Base-by-base conservation (phyloP, 2,888 invertebrate species). In the Drepanosiphum platanoidis region DNA sequence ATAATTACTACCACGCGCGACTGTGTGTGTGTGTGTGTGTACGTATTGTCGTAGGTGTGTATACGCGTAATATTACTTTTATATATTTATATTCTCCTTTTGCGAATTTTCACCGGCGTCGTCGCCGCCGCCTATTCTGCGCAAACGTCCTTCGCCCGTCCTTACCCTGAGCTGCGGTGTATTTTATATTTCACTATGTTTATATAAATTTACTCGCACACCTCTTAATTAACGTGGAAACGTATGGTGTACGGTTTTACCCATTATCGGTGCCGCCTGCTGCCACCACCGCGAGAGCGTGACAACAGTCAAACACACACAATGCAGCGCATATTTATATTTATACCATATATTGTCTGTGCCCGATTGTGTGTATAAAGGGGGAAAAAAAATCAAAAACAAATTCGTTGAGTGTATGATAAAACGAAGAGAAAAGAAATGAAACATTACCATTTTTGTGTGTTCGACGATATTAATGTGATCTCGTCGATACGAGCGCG, bases 391-490 rank as follows among this genome's bases (percentile, higher is more conserved):
- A n/a, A n/a, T n/a, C 27, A 61, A 34, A 58, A 58, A 75, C 34
- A 13, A 71, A 71, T 18, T 22, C 52, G 22, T 52, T 3, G 52
- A 22, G 52, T 64, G 9, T 64, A 64, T 30, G 13, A 64, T n/a
- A 27, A 2, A 64, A 30, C 9, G 13, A 27, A n/a, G 11, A 64
- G 7, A n/a, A 42, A 42, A 36, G 1, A 77, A 36, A 61, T 0
- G 39, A 64, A 78, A 66, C 78, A 78, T 64, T 66, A 46, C 79
- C 79, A 42, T 79, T 79, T 79, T n/a, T n/a, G n/a, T n/a, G n/a
- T n/a, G n/a, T n/a, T 46, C 32, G 66, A 79, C n/a, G n/a, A 81
- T 52, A 30, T 36, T 34, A 68, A 34, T 81, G 58, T 39, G 52
- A 52, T 81, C 71, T 81, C 27, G 36, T 70, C 81, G 46, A 80